Conservation (phyloP, 2,113 vertebrate genomes). For the Clarias macrocephalus region DNA sequence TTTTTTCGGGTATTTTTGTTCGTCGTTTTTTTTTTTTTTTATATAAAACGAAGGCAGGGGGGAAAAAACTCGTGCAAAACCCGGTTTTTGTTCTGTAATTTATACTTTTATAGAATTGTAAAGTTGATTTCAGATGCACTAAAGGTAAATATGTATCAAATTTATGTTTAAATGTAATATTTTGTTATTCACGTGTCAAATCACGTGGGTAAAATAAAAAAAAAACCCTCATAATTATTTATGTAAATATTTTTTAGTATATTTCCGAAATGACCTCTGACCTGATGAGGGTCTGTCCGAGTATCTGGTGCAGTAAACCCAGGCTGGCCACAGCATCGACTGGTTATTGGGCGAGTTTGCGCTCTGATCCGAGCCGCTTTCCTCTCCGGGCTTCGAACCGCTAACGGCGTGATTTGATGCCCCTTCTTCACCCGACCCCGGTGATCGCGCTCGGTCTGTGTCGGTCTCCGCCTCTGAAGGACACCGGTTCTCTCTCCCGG, state of each 20-base stretch:
- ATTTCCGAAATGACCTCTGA: slow-evolving; percentile 63
- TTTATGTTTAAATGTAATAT: not conserved
- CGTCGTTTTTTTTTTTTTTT: not conserved
- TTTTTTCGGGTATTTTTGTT: not conserved
- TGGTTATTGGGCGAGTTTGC: slow-evolving; percentile 74
- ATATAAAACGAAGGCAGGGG: not conserved
- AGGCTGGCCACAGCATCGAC: slow-evolving; percentile 93
- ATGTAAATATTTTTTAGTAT: not conserved
- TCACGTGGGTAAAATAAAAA: no score
- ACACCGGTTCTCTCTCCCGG: slow-evolving; percentile 60
- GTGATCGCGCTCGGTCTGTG: slow-evolving; percentile 54
- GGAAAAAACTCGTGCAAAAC: not conserved
- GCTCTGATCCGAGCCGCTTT: slow-evolving; percentile 73
- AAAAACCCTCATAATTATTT: not conserved
- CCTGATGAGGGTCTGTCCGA: slow-evolving; percentile 96
- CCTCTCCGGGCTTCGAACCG: slow-evolving; percentile 64
- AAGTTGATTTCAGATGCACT: not conserved
- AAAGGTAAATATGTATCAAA: no score
- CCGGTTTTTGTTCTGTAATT: not conserved
- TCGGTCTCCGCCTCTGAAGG: slow-evolving; percentile 58
- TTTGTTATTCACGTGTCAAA: not conserved
- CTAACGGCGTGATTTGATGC: slow-evolving; percentile 69
- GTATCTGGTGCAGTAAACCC: slow-evolving; percentile 97
- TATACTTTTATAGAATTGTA: not conserved
- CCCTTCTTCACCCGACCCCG: slow-evolving; percentile 67